A percentile compares a stretch with the other conserved stretches of the same genome.
These are phyloP conservation scores for Malaclemys terrapin DNA, from an alignment of 2,113 vertebrate genomes.

Conservation along the genomic window DNA sequence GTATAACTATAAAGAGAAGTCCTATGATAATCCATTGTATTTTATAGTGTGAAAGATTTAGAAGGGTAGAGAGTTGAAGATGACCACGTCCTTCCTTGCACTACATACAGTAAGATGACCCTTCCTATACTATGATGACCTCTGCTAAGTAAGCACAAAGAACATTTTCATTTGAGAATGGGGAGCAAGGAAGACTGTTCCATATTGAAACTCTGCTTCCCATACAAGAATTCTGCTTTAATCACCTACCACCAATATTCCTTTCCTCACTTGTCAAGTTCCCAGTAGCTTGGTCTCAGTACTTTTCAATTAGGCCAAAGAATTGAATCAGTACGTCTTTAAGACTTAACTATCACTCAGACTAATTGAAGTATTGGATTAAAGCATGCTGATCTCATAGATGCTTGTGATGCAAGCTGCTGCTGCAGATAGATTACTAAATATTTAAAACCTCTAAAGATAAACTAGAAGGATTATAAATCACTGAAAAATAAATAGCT, in stretches of 20 bases:
- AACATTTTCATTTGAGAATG: not conserved
- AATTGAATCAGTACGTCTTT: not conserved
- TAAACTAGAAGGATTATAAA: slow-evolving; percentile 32
- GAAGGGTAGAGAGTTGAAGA: not conserved
- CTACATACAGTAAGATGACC: not conserved
- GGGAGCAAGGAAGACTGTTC: not conserved
- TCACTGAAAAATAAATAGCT: slow-evolving; percentile 19
- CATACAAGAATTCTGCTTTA: not conserved
- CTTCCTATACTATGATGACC: not conserved
- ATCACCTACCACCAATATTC: not conserved
- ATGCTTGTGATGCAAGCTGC: not conserved
- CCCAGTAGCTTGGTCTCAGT: not conserved
- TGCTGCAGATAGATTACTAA: slow-evolving; percentile 18
- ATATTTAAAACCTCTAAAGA: slow-evolving; percentile 43
- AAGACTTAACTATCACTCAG: not conserved
- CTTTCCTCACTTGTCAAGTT: not conserved
- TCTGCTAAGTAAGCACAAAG: not conserved
- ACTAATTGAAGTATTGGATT: not conserved
- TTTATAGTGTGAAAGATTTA: not conserved
- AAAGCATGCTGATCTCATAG: not conserved
- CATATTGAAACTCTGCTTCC: not conserved
- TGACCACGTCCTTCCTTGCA: not conserved
- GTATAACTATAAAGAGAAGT: not conserved
- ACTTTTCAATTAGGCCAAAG: not conserved
- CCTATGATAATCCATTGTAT: not conserved